These are phyloP conservation scores for Pachydiplax longipennis DNA, from an alignment of 2,888 invertebrate genomes.

Conservation along the genomic window DNA sequence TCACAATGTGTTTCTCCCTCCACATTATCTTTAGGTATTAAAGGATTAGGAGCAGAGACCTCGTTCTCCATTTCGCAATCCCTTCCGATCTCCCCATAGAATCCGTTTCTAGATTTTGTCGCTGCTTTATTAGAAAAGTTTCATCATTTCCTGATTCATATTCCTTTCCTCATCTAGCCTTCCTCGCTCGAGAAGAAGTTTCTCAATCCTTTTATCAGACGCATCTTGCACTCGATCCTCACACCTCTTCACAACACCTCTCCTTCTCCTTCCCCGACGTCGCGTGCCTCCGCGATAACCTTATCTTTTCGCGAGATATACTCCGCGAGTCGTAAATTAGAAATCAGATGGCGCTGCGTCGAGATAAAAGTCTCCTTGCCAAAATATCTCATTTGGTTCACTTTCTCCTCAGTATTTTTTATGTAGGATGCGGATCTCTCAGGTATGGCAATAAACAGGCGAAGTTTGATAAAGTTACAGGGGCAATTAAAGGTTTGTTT, in stretches of 20 bases:
- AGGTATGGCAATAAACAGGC: too few species aligned
- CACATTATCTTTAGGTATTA: background rate
- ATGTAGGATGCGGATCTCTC: too few species aligned
- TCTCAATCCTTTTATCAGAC: background rate
- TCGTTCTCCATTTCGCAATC: background rate
- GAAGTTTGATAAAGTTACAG: too few species aligned
- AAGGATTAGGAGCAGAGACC: background rate
- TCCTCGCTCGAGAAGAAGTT: background rate
- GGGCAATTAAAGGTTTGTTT: too few species aligned
- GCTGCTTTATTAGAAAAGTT: background rate
- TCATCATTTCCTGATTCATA: background rate
- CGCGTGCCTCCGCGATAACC: background rate
- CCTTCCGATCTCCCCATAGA: background rate
- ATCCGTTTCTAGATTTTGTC: background rate
- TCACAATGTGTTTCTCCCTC: background rate
- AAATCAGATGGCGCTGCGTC: background rate
- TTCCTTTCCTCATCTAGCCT: background rate
- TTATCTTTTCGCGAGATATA: background rate
- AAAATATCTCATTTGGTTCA: background rate
- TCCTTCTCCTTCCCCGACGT: background rate
- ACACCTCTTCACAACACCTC: background rate
- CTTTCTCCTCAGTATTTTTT: background rate
- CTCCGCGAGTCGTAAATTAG: background rate
- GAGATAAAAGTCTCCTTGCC: background rate
- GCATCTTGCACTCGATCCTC: background rate